These are phyloP conservation scores for Allolobophora icterica DNA, from an alignment of 2,888 invertebrate species.

Conservation along the genomic window DNA sequence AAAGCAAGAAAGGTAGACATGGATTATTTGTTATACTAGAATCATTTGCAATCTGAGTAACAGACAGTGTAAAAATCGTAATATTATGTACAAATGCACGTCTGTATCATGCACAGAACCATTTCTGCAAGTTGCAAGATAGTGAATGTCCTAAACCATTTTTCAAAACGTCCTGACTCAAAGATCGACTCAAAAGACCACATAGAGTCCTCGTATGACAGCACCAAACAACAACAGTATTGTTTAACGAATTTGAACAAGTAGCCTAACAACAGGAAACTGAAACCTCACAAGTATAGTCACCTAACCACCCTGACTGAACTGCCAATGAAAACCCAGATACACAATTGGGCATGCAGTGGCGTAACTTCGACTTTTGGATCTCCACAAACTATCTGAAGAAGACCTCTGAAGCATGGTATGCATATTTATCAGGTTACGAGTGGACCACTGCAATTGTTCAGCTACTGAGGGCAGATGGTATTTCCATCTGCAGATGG, in stretches of 20 bases:
- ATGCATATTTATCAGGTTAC: too few relatives aligned
- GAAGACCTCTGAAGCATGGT: too few relatives aligned
- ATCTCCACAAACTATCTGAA: too few relatives aligned
- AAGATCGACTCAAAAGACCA: neutral
- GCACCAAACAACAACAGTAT: neutral
- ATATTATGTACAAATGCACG: too few relatives aligned
- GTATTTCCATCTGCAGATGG: too few relatives aligned
- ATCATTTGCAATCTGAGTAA: neutral
- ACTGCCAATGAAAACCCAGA: neutral
- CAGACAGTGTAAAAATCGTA: neutral
- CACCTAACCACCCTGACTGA: neutral
- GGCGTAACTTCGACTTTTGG: too few relatives aligned
- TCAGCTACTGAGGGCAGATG: too few relatives aligned
- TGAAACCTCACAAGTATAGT: neutral
- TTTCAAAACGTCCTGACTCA: neutral
- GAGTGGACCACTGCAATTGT: too few relatives aligned
- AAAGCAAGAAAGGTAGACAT: neutral
- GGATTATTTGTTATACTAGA: neutral
- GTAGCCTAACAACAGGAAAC: neutral
- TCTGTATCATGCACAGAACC: neutral
- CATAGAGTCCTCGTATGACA: neutral
- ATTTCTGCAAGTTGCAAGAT: neutral
- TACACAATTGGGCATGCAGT: neutral
- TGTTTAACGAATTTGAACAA: neutral
- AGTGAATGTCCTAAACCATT: neutral